Base-by-base conservation (phyloP, 2,888 invertebrate species). In the Polyommatus icarus region DNA sequence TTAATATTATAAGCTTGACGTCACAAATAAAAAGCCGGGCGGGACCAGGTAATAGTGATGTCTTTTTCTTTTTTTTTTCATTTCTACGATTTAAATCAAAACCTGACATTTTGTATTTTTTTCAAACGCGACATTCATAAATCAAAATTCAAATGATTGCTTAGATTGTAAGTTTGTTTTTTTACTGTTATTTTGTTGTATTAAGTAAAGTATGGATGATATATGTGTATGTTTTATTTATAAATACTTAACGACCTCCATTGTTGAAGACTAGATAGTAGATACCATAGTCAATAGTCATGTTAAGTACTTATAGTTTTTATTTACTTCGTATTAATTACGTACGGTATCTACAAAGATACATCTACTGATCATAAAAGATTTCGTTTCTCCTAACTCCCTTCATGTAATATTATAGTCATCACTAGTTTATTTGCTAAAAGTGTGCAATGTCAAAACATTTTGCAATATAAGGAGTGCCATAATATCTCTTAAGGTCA, bases 141-240 rank as follows among this genome's bases (percentile, higher is more conserved):
- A 54, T 75, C 24, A 32, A 75, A 75, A 75, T 29, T 75, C 24
- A 75, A 75, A 75, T 76, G 71, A 78, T 76, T 75, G 50, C 32
- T 73, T 73, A 72, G 59, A 76, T 77, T 40, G 29, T 77, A 75
- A 75, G 75, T 54, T 75, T 75, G 75, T 78, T 76, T 76, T 76
- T 76, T 59, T 78, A 76, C 57, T 78, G 76, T 78, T 76, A 67
- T 78, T 76, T 78, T 75, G 75, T 75, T 75, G 50, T 75, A 54
- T 75, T 75, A 75, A 75, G 75, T 75, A 75, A 75, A 75, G 75
- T 75, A 75, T 75, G 75, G 50, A 75, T 54, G 50, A 75, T 50
- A 75, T 50, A 24, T 50, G 12, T 29, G 8, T 75, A 29, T 32
- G 46, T 75, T 50, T 75, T 72, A 40, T 73, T 72, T 10, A 72